Conservation (phyloP, 2,797 vertebrate species). For the Darevskia nairensis region DNA sequence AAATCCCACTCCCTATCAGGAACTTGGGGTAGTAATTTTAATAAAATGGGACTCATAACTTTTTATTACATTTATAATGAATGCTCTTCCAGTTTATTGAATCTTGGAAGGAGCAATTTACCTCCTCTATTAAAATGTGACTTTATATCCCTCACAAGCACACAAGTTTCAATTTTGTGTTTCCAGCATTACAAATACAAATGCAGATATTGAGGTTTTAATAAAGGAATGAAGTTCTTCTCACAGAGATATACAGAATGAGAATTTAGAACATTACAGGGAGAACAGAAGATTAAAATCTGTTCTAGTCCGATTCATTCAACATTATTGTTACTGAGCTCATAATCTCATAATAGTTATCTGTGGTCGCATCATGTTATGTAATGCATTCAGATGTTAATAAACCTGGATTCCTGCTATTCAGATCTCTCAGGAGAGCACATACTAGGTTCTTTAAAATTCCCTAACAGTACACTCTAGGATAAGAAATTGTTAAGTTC, state of each 20-base stretch:
- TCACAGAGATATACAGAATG: conserved; percentile 32
- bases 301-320: conserved; percentile 47
- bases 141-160: conserved; percentile 76
- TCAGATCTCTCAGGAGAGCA: conserved; percentile 50
- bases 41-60: conserved; percentile 78
- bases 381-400: conserved; percentile 46
- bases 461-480: conserved; percentile 6
- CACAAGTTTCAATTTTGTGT: conserved; percentile 72
- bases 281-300: conserved; percentile 53
- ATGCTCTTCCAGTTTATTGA: conserved; percentile 78
- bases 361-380: conserved; percentile 40
- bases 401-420: conserved; percentile 17
- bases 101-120: conserved; percentile 76
- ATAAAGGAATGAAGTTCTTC: conserved; percentile 68
- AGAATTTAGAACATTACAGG: conserved; percentile 56
- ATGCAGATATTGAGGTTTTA: conserved; percentile 71
- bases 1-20: conserved; percentile 67
- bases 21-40: conserved; percentile 76
- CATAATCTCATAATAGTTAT: conserved; percentile 57
- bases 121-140: conserved; percentile 77
- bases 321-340: conserved; percentile 46
- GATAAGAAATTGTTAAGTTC: conserved; percentile 13
- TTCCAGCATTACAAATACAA: conserved; percentile 72
- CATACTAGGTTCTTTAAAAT: conserved; percentile 36
- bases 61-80: conserved; percentile 82